phyloP scores from a whole-genome alignment of 2,113 vertebrate genomes.

The Apus apus region DNA sequence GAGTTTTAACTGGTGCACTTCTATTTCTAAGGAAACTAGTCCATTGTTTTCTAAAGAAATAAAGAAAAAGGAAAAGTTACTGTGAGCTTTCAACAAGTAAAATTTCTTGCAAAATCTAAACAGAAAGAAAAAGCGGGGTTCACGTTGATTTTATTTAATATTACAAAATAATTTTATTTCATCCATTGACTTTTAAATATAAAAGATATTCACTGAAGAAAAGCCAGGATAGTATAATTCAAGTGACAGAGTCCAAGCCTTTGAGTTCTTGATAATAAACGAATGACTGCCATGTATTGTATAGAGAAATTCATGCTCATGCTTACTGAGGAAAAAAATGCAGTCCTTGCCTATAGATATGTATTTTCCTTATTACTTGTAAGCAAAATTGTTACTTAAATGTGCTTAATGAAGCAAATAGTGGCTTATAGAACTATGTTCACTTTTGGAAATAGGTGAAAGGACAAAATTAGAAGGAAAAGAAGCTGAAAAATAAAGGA shows the following conservation, averaged over 20 bases:
- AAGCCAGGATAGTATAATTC: background rate
- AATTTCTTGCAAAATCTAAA: background rate
- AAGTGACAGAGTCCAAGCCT: background rate
- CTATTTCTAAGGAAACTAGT: background rate
- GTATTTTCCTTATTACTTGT: background rate
- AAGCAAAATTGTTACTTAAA: background rate
- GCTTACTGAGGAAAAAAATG: background rate
- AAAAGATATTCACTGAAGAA: background rate
- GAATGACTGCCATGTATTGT: background rate
- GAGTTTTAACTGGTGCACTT: background rate
- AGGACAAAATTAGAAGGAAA: background rate
- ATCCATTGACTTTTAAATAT: background rate
- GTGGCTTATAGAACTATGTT: background rate
- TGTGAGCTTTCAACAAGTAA: background rate
- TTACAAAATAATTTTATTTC: background rate
- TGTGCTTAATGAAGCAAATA: background rate
- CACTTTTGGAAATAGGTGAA: background rate
- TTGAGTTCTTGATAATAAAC: background rate
- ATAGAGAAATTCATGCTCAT: background rate
- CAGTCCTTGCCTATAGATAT: background rate
- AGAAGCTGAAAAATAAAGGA: background rate
- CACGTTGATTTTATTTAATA: background rate
- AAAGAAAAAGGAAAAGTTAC: background rate
- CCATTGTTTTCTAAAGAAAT: background rate
- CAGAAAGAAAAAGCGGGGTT: background rate